Percentiles rank a stretch among this genome's conserved stretches.
Evolutionary conservation across 2,113 vertebrate genomes (phyloP).

Genomic region (Syngnathoides biaculeatus): DNA sequence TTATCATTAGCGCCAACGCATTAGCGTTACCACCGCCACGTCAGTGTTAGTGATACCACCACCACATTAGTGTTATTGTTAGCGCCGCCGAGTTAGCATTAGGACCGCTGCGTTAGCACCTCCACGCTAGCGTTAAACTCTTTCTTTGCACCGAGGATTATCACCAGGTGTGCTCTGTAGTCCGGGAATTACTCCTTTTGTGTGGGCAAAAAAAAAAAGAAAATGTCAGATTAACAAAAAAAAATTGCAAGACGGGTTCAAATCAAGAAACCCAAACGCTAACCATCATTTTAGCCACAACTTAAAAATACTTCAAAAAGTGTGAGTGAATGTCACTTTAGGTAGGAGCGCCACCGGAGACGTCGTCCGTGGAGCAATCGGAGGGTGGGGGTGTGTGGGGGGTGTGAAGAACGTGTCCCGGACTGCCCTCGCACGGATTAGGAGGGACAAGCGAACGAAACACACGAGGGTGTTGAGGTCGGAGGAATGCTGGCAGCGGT

Average conservation of each 20-base stretch:
- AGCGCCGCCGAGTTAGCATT: too few relatives aligned
- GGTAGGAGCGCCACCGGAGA: constrained; percentile 50
- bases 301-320: background rate
- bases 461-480: constrained; percentile 32
- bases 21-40: too few relatives aligned
- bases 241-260: constrained; percentile 5
- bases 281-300: background rate
- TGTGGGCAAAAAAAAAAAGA: constrained; percentile 7
- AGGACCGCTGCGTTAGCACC: too few relatives aligned
- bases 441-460: constrained; percentile 26
- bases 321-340: background rate
- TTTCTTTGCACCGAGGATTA: too few relatives aligned
- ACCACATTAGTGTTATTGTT: too few relatives aligned
- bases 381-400: too few relatives aligned
- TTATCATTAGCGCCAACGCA: too few relatives aligned
- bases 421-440: constrained; percentile 52
- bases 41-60: too few relatives aligned
- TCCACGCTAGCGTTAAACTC: too few relatives aligned
- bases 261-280: background rate
- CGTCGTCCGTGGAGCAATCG: constrained; percentile 37
- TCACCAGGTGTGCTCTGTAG: too few relatives aligned
- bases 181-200: constrained; percentile 4
- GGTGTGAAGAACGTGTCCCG: constrained; percentile 57
- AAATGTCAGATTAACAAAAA: constrained; percentile 12
- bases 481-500: constrained; percentile 63